Base-by-base conservation (phyloP, 2,113 vertebrate genomes). In the Colius striatus region DNA sequence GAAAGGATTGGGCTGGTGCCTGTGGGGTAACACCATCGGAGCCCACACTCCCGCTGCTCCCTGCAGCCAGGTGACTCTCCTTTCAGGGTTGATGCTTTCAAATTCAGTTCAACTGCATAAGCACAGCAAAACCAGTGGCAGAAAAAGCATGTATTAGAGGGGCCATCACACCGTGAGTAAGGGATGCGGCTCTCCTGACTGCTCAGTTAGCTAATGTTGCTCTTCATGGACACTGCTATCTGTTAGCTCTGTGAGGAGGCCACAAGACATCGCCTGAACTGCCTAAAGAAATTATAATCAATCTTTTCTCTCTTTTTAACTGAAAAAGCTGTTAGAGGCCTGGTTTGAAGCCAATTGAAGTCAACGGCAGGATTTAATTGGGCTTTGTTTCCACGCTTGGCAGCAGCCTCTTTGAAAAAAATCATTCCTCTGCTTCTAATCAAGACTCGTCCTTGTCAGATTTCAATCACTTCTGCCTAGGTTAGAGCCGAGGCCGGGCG, bases 311-410 rank as follows among this genome's bases (percentile, higher is more conserved):
- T 43, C 45, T 45, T 50, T 61, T 26, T 17, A 30, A 30, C 48
- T 75, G 65, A 48, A 60, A 73, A 86, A 84, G 45, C 73, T 88
- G 73, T 66, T 92, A 84, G 27, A 80, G 30, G 76, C 68, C 83
- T 72, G 61, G 72, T 90, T 77, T 71, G 70, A 86, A 90, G 87
- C 57, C 68, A 84, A 11, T 93, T 88, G 68, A 80, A 95, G 53
- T 78, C 65, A 65, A 68, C 11, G 61, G 61, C 79, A 90, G 54
- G 45, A 71, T 93, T 93, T 90, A 90, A 93, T 29, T 17, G 27
- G 80, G 73, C 86, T 93, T 95, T 92, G 76, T 95, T 94, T 93
- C 47, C 89, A 84, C 80, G 30, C 53, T 11, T 63, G 61, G 65
- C 0, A 0, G 85, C 76, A 84, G 54, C 73, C 47, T 82, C 73